Percentiles rank a stretch among this genome's conserved stretches.
Conservation (phyloP, 2,797 vertebrate species). For the Basileuterus tristriatus region DNA sequence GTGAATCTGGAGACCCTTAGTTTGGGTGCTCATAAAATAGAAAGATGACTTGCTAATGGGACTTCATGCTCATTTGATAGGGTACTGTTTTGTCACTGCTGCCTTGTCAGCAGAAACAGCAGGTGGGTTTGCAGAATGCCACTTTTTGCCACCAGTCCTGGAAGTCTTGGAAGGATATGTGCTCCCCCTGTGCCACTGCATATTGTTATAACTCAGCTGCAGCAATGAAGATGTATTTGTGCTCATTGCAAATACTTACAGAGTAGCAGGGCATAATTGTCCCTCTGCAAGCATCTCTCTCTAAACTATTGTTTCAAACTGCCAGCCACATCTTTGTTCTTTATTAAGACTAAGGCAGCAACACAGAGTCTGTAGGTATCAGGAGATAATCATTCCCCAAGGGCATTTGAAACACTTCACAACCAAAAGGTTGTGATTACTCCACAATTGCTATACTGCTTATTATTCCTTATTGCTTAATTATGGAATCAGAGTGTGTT, state of each 20-base stretch:
- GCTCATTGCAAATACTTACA: background rate
- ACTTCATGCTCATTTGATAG: background rate
- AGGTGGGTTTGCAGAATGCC: background rate
- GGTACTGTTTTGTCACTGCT: background rate
- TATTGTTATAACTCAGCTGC: background rate
- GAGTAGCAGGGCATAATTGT: constrained; percentile 1
- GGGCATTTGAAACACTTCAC: constrained; percentile 59
- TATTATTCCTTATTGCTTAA: constrained; percentile 70
- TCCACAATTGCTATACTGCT: constrained; percentile 45
- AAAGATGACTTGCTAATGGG: background rate
- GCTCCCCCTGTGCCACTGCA: background rate
- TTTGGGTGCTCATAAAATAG: background rate
- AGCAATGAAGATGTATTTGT: background rate
- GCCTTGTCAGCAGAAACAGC: background rate
- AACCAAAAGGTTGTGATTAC: constrained; percentile 65
- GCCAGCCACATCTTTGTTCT: constrained; percentile 48
- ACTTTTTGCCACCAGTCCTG: background rate
- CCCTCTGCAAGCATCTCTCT: constrained; percentile 34
- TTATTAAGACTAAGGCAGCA: constrained; percentile 58
- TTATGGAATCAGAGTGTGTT: constrained; percentile 24
- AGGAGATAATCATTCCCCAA: constrained; percentile 61
- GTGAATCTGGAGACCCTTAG: background rate
- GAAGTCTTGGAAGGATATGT: background rate
- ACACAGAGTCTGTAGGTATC: constrained; percentile 48
- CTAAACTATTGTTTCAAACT: constrained; percentile 57